Base-by-base conservation (phyloP, 2,113 vertebrate genomes). In the Pungitius pungitius region DNA sequence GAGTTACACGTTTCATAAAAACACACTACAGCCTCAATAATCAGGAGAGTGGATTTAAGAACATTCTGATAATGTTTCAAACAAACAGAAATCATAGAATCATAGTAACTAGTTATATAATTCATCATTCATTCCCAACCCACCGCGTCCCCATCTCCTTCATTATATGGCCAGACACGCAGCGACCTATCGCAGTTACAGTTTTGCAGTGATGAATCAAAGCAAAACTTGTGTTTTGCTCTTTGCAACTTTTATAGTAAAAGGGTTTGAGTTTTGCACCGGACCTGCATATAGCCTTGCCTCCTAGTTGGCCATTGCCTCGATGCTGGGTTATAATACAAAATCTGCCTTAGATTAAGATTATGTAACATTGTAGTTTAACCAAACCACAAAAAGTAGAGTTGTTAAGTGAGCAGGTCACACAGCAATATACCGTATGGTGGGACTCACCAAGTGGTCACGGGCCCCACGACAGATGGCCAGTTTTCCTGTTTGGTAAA, bases 401-500 rank as follows among this genome's bases (percentile, higher is more conserved):
- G 8, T 67, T 9, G 42, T 55, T 8, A 42, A 40, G 51, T 55
- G 12, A 54, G 33, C 64, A 67, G 2, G 22, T 67, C 27, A 55
- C 22, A 40, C 64, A 37, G 35, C 5, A 12, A 54, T 20, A 27
- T 54, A 35, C 33, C 33, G 1, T 35, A 35, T 35, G 5, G 6
- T 58, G 37, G 45, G 30, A 64, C 45, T 27, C 63, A 51, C 37
- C 37, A 24, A 13, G 30, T 56, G 26, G 52, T 55, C 42, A 33
- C 5, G 58, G 13, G n/a, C 63, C 62, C 58, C n/a, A 30, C 15
- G 42, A 35, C 42, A 62, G 51, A 70, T 37, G 62, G 40, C 60
- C 49, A 57, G 26, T 63, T 79, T 45, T 14, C 35, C 49, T 58
- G 66, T 71, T 55, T 57, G 22, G 17, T 55, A 30, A 76, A 59